phyloP scores from a whole-genome alignment of 1,140 invertebrate species.

The Teleogryllus occipitalis region DNA sequence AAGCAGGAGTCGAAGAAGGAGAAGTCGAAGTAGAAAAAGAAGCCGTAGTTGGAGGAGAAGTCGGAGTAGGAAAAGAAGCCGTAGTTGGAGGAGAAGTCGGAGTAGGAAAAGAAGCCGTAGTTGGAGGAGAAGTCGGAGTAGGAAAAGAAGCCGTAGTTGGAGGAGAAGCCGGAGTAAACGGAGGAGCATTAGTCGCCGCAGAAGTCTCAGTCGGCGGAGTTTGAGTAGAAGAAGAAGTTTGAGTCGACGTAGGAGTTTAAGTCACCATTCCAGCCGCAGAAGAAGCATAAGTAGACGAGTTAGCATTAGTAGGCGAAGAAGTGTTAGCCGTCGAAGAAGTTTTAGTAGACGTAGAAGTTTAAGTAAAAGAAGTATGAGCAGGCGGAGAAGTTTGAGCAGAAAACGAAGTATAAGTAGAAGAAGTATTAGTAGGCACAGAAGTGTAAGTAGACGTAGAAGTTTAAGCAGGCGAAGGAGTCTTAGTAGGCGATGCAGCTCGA shows the following conservation, averaged over 20 bases:
- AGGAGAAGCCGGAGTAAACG: slow-evolving; percentile 14
- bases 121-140: slow-evolving; percentile 34
- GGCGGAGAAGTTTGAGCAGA: slow-evolving; percentile 27
- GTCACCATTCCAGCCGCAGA: slow-evolving; percentile 24
- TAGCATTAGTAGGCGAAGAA: slow-evolving; percentile 15
- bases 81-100: slow-evolving; percentile 20
- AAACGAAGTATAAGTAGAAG: slow-evolving; percentile 28
- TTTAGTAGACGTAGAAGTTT: slow-evolving; percentile 11
- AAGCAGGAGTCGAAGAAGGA: slow-evolving; percentile 29
- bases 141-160: not conserved
- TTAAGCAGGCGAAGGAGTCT: slow-evolving; percentile 12
- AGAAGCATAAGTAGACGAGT: slow-evolving; percentile 27
- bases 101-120: slow-evolving; percentile 36
- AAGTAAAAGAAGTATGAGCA: slow-evolving; percentile 24
- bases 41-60: slow-evolving; percentile 13
- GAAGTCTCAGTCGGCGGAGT: slow-evolving; percentile 8
- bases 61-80: slow-evolving; percentile 13
- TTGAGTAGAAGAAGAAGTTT: slow-evolving; percentile 15
- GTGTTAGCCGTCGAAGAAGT: slow-evolving; percentile 18
- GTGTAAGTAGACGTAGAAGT: slow-evolving; percentile 20
- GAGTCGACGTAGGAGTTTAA: not conserved
- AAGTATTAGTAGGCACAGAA: slow-evolving; percentile 16
- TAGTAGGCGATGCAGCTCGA: not conserved
- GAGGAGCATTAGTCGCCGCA: slow-evolving; percentile 17
- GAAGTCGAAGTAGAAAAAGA: slow-evolving; percentile 18